phyloP scores from a whole-genome alignment of 2,113 vertebrate genomes.

The Chrysochloris asiatica region DNA sequence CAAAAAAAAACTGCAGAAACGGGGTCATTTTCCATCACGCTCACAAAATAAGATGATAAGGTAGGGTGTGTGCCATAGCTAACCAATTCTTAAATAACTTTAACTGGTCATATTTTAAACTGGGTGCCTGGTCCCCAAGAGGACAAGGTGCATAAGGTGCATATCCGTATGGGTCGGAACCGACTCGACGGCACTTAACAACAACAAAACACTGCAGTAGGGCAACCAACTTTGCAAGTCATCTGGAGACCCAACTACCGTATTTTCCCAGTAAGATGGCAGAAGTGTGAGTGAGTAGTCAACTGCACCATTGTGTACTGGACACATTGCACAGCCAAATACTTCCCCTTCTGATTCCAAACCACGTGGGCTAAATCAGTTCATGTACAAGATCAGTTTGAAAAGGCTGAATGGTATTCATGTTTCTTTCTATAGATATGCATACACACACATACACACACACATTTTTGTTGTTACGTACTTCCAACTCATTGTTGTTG shows the following conservation, averaged over 20 bases:
- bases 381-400: neutral
- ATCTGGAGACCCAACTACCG: neutral
- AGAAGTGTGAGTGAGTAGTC: constrained; percentile 14
- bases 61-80: neutral
- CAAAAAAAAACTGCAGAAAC: constrained; percentile 61
- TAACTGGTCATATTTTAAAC: constrained; percentile 39
- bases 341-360: constrained; percentile 4
- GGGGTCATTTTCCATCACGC: constrained; percentile 52
- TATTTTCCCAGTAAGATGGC: neutral
- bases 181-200: constrained; percentile 32
- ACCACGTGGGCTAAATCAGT: neutral
- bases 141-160: constrained; percentile 32
- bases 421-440: constrained; percentile 33
- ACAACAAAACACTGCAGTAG: constrained; percentile 28
- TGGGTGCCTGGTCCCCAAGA: constrained; percentile 27
- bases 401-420: constrained; percentile 38
- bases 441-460: neutral
- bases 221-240: constrained; percentile 59
- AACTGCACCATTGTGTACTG: neutral
- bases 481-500: too few species aligned
- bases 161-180: too few species aligned
- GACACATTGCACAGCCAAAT: constrained; percentile 19
- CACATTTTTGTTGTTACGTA: too few species aligned
- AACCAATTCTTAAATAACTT: constrained; percentile 42
- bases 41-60: neutral